These are phyloP conservation scores for Gastrophysa polygoni DNA, from an alignment of 2,888 invertebrate species.

Conservation along the genomic window DNA sequence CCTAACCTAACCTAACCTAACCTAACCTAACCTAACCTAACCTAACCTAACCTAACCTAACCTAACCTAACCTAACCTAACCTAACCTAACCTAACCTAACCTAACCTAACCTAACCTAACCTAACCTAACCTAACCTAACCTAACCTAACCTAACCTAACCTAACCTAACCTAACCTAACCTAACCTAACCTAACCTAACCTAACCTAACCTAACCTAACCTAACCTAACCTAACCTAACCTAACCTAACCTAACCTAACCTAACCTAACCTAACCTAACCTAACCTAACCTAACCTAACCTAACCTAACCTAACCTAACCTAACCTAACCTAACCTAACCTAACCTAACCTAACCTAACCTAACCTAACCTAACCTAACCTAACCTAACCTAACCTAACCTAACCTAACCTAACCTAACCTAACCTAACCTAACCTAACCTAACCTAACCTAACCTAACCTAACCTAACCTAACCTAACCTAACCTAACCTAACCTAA, in stretches of 20 bases:
- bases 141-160: constrained; percentile 2
- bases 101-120: background rate
- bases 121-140: constrained; percentile 2
- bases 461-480: constrained; percentile 7
- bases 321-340: constrained; percentile 7
- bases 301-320: constrained; percentile 5
- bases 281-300: constrained; percentile 4
- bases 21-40: constrained; percentile 17
- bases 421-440: background rate
- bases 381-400: constrained; percentile 7
- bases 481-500: background rate
- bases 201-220: background rate
- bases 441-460: constrained; percentile 9
- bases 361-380: constrained; percentile 8
- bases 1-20: constrained; percentile 40
- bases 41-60: constrained; percentile 22
- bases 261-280: constrained; percentile 2
- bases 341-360: constrained; percentile 8
- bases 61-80: constrained; percentile 4
- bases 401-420: constrained; percentile 9
- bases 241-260: background rate
- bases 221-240: background rate
- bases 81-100: constrained; percentile 1
- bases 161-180: constrained; percentile 4
- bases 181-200: background rate